These are phyloP conservation scores for Acanthosepion lycidas DNA, from an alignment of 2,888 invertebrate genomes.

Conservation along the genomic window DNA sequence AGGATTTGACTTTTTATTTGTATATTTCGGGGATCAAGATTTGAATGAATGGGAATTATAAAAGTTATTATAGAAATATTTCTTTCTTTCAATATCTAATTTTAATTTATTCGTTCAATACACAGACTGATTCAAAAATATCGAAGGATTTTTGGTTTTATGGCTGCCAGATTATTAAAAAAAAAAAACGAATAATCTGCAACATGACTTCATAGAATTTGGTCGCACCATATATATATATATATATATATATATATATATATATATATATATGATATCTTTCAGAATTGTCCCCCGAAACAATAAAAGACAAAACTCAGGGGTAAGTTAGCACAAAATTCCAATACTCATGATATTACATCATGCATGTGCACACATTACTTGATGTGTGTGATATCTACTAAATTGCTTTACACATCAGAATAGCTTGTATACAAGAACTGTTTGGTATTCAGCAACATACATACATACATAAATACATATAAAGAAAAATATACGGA, in stretches of 20 bases:
- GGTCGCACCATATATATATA: too few species aligned
- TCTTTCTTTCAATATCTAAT: background rate
- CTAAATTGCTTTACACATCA: background rate
- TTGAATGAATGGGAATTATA: too few species aligned
- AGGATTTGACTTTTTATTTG: too few species aligned
- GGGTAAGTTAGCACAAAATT: background rate
- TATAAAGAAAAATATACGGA: too few species aligned
- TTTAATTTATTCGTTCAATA: background rate
- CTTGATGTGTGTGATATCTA: background rate
- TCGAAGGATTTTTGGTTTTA: too few species aligned
- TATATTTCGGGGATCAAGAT: background rate
- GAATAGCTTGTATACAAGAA: background rate
- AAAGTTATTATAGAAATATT: too few species aligned
- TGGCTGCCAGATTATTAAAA: too few species aligned
- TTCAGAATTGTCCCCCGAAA: background rate
- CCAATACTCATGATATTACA: background rate
- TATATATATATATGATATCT: background rate
- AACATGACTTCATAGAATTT: too few species aligned
- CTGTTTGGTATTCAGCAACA: background rate
- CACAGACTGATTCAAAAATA: too few species aligned
- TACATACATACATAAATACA: background rate
- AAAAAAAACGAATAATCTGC: too few species aligned
- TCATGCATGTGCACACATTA: background rate
- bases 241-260: background rate
- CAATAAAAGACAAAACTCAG: background rate